phyloP scores from a whole-genome alignment of 2,113 vertebrate species.

The Proteles cristata region DNA sequence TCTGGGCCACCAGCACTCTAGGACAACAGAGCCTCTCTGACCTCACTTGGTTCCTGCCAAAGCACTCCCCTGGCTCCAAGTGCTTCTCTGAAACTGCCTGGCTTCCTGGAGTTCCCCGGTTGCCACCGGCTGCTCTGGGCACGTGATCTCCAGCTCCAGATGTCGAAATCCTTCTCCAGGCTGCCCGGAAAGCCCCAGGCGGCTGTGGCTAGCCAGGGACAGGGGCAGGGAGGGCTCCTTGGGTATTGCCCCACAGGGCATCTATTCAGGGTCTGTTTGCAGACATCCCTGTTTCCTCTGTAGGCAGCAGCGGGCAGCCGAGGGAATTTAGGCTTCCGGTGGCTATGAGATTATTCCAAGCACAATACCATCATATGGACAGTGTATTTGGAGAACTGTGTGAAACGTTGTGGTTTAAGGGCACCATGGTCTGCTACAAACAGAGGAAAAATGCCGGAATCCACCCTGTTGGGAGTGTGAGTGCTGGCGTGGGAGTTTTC shows the following conservation, averaged over 20 bases:
- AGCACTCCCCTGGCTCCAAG: background rate
- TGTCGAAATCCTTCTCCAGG: conserved; percentile 68
- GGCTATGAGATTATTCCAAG: conserved; percentile 25
- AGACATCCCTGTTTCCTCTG: conserved; percentile 61
- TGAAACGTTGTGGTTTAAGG: background rate
- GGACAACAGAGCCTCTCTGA: background rate
- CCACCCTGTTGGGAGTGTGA: background rate
- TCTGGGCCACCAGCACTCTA: background rate
- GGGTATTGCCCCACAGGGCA: conserved; percentile 28
- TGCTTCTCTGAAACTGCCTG: conserved; percentile 30
- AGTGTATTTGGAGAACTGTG: background rate
- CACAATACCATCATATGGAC: background rate
- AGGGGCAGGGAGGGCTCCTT: background rate
- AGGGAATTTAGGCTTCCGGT: conserved; percentile 49
- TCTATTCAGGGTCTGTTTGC: conserved; percentile 47
- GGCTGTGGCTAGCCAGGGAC: background rate
- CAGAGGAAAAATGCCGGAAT: background rate
- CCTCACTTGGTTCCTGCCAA: background rate
- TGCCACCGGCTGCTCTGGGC: background rate
- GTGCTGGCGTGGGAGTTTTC: background rate
- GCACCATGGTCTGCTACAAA: background rate
- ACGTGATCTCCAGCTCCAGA: conserved; percentile 51
- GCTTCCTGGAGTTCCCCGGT: conserved; percentile 72
- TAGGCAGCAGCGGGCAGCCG: background rate
- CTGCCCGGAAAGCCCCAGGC: conserved; percentile 73